A percentile compares a stretch with the other conserved stretches of the same genome.
phyloP scores from a whole-genome alignment of 2,113 vertebrate genomes.

The Apteryx owenii region DNA sequence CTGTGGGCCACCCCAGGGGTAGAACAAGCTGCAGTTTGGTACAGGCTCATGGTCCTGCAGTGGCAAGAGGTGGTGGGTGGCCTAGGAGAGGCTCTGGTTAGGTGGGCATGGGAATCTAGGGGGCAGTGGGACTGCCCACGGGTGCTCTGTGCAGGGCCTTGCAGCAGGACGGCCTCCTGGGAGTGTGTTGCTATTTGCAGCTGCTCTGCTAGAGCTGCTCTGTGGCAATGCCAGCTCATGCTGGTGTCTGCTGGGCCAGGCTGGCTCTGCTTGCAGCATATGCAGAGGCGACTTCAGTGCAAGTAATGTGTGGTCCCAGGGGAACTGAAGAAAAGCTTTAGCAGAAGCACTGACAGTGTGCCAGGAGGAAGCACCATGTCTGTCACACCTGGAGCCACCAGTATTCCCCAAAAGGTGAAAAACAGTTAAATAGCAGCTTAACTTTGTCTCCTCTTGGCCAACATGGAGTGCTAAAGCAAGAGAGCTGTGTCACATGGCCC shows the following conservation, averaged over 20 bases:
- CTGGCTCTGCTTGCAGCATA: not conserved
- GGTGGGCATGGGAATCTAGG: no score
- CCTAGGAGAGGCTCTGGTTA: not conserved
- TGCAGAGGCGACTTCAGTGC: no score
- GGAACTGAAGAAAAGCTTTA: not conserved
- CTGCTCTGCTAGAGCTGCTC: no score
- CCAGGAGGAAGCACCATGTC: not conserved
- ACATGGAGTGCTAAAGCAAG: not conserved
- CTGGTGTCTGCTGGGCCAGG: no score
- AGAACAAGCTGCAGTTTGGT: no score
- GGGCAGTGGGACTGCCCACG: no score
- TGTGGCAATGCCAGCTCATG: no score
- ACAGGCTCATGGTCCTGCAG: not conserved
- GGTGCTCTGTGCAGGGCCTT: no score
- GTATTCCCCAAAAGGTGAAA: not conserved
- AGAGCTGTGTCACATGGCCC: not conserved
- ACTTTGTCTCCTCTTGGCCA: not conserved
- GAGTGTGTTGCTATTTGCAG: no score
- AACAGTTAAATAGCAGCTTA: not conserved
- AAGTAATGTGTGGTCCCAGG: no score
- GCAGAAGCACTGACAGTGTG: fast-evolving
- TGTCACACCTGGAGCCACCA: not conserved
- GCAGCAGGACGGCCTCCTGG: no score
- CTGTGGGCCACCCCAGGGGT: not conserved
- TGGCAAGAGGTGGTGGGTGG: not conserved